Conservation (phyloP, 2,113 vertebrate species). For the Pterocles burchelli region DNA sequence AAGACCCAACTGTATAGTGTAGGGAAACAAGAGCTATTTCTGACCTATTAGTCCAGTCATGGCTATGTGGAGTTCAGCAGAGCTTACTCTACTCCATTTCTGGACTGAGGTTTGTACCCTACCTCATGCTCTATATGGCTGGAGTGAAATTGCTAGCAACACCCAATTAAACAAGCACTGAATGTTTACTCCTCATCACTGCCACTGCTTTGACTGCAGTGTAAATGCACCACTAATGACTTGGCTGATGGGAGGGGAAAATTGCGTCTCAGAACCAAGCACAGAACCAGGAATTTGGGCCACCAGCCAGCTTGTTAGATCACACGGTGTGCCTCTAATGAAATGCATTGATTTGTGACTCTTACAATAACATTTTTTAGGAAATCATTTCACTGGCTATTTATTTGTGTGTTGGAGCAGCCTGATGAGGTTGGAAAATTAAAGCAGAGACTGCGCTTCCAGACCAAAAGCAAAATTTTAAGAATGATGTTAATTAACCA, state of each 20-base stretch:
- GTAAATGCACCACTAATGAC: slow-evolving; percentile 28
- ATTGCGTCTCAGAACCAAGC: slow-evolving; percentile 23
- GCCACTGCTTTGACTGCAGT: slow-evolving; percentile 52
- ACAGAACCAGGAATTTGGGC: slow-evolving; percentile 44
- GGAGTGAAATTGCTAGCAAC: slow-evolving; percentile 23
- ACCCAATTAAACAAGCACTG: slow-evolving; percentile 21
- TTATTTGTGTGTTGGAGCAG: slow-evolving; percentile 25
- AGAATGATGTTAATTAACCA: neutral
- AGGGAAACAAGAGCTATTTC: neutral
- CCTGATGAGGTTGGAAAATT: neutral
- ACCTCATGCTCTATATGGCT: neutral
- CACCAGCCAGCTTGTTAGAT: slow-evolving; percentile 34
- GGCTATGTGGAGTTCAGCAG: neutral
- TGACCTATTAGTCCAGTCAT: neutral
- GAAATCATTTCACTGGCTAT: slow-evolving; percentile 33
- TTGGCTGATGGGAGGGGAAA: slow-evolving; percentile 32
- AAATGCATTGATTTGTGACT: slow-evolving; percentile 52
- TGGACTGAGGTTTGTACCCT: neutral
- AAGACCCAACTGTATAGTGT: neutral
- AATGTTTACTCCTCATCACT: slow-evolving; percentile 41
- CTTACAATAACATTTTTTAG: slow-evolving; percentile 39
- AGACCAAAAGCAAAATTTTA: neutral
- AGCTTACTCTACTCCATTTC: neutral
- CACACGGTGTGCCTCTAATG: slow-evolving; percentile 28
- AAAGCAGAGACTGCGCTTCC: neutral